phyloP scores from a whole-genome alignment of 2,113 vertebrate genomes.

The Tragelaphus strepsiceros region DNA sequence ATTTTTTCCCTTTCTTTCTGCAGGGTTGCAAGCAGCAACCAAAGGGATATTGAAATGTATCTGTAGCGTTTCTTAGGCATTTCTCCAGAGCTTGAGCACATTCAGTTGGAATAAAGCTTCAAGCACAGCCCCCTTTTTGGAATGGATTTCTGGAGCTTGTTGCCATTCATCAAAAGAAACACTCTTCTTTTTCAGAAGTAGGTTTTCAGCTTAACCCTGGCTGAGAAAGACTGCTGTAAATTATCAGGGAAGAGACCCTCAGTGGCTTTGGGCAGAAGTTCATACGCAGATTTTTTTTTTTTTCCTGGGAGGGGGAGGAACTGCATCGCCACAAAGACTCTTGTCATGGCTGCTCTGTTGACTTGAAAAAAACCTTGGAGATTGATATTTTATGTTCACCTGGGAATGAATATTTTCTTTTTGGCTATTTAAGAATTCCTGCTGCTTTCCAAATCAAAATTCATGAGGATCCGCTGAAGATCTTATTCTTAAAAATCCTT shows the following conservation, averaged over 20 bases:
- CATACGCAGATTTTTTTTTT: background rate
- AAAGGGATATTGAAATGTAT: conserved; percentile 31
- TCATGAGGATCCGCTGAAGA: conserved; percentile 40
- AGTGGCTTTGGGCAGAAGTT: conserved; percentile 24
- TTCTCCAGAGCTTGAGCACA: conserved; percentile 66
- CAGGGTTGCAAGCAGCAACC: conserved; percentile 38
- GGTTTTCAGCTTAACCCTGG: conserved; percentile 57
- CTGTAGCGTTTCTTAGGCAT: background rate
- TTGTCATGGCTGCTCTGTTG: conserved; percentile 65
- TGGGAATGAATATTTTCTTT: background rate
- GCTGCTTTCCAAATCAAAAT: conserved; percentile 44
- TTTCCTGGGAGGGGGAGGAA: conserved; percentile 2
- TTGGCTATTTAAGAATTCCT: conserved; percentile 17
- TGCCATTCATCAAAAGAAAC: conserved; percentile 56
- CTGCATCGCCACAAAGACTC: conserved; percentile 62
- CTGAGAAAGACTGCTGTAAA: conserved; percentile 44
- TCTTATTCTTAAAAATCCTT: conserved; percentile 58
- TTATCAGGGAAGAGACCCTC: background rate
- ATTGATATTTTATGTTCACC: conserved; percentile 20
- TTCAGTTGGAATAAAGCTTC: conserved; percentile 55
- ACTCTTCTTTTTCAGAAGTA: conserved; percentile 57
- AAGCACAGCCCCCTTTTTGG: conserved; percentile 37
- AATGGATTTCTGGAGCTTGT: conserved; percentile 57
- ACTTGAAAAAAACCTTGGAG: conserved; percentile 49
- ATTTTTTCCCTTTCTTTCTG: conserved; percentile 48